A percentile compares a stretch with the other conserved stretches of the same genome.
phyloP scores from a whole-genome alignment of 53 echinoderm and acorn worm genomes.

The Actinopyga echinites region DNA sequence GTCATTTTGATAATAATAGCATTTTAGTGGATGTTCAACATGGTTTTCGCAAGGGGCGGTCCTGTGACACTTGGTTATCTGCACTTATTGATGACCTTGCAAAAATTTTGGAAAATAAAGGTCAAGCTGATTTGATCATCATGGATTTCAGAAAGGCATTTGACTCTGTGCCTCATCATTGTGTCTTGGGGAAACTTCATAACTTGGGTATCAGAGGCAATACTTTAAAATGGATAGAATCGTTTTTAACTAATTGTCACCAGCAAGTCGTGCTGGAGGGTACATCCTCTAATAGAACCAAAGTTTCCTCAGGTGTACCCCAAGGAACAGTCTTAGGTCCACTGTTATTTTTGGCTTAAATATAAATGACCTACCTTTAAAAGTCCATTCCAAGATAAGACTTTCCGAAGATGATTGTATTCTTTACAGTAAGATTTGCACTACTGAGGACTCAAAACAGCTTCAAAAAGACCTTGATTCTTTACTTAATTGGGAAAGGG shows the following conservation, averaged over 20 bases:
- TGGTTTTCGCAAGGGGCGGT: constrained; percentile 15
- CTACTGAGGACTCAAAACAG: too few species aligned
- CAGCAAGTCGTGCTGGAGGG: constrained; percentile 52
- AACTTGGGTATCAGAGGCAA: constrained; percentile 25
- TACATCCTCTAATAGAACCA: background rate
- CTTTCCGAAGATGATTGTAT: too few species aligned
- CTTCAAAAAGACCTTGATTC: too few species aligned
- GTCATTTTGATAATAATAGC: background rate
- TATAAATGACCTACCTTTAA: too few species aligned
- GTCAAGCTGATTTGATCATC: too few species aligned
- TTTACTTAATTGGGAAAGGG: too few species aligned
- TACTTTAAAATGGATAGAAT: constrained; percentile 27
- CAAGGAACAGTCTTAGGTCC: constrained; percentile 59
- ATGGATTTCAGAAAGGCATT: constrained; percentile 28
- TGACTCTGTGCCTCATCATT: constrained; percentile 43
- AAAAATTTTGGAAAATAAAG: background rate
- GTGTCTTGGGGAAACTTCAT: constrained; percentile 30
- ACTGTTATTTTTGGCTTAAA: constrained; percentile 23
- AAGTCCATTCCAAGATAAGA: background rate
- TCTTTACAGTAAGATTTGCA: too few species aligned
- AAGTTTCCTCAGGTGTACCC: constrained; percentile 47
- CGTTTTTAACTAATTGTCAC: constrained; percentile 37
- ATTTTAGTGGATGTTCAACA: constrained; percentile 43
- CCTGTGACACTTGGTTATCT: background rate
- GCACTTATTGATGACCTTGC: background rate